Evolutionary conservation across 1,140 invertebrate species (phyloP).

Genomic region (Caenorhabditis latens): DNA sequence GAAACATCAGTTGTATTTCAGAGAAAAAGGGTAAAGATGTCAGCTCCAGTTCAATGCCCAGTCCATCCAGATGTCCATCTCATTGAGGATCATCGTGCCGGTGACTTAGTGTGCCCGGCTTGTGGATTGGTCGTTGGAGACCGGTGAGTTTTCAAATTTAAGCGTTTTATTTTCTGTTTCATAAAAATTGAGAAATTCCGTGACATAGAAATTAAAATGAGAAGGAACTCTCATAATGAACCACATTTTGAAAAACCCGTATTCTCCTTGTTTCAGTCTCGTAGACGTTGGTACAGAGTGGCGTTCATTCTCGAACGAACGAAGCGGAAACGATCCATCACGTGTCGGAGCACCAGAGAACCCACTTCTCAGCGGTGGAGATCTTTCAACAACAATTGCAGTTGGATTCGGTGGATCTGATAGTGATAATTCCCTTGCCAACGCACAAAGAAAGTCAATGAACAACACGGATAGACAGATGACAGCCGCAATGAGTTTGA

Average conservation of each 20-base stretch:
- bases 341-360: conserved; percentile 93
- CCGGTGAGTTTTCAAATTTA: conserved; percentile 82
- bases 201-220: background rate
- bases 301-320: conserved; percentile 99
- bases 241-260: background rate
- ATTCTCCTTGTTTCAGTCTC: conserved; percentile 82
- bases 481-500: conserved; percentile 95
- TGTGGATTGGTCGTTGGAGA: conserved; percentile 99
- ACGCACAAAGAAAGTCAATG: conserved; percentile 74
- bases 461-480: conserved; percentile 85
- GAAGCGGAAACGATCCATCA: conserved; percentile 93
- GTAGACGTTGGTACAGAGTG: conserved; percentile 99
- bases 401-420: conserved; percentile 87
- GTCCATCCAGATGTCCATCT: conserved; percentile 93
- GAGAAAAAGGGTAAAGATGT: background rate
- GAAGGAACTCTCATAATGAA: background rate
- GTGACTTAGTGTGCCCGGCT: conserved; percentile 98
- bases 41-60: conserved; percentile 67
- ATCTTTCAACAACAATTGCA: conserved; percentile 96
- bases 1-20: background rate
- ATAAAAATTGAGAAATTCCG: background rate
- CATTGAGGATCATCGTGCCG: conserved; percentile 97
- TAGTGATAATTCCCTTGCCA: conserved; percentile 73
- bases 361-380: conserved; percentile 92
- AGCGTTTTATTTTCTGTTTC: too few relatives aligned